Percentiles rank a stretch among this genome's conserved stretches.
These are phyloP conservation scores for Ianthella basta DNA, from an alignment of 37 sponge, comb jelly and placozoan genomes.

Conservation along the genomic window DNA sequence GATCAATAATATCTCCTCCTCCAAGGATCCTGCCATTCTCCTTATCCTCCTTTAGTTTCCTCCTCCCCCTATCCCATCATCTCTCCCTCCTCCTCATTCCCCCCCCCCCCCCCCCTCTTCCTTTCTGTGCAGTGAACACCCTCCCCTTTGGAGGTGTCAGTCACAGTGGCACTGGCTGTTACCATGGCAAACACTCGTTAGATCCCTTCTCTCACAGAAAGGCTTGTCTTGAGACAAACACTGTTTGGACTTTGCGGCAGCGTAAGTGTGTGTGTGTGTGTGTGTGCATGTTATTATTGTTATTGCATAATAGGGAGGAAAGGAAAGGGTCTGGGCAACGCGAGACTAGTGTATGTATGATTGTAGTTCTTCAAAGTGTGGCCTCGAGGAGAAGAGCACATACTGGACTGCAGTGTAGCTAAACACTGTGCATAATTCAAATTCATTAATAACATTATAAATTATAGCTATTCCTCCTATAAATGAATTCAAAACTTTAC, in stretches of 20 bases:
- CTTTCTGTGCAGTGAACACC: conserved; percentile 36
- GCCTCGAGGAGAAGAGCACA: too few relatives aligned
- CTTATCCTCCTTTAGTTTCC: too few relatives aligned
- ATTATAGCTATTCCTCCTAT: too few relatives aligned
- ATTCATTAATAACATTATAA: too few relatives aligned
- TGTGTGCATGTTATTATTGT: not conserved
- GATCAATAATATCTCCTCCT: not conserved
- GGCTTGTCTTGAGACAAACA: conserved; percentile 19
- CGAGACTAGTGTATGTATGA: not conserved
- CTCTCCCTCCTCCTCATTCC: too few relatives aligned
- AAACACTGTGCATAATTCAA: too few relatives aligned
- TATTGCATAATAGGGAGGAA: not conserved
- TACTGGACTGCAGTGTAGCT: too few relatives aligned
- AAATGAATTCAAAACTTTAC: too few relatives aligned
- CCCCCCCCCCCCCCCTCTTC: too few relatives aligned
- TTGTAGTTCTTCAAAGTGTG: too few relatives aligned
- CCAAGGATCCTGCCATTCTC: not conserved
- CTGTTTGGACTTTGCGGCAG: not conserved
- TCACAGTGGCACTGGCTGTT: conserved; percentile 91
- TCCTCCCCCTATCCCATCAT: too few relatives aligned
- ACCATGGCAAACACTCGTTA: conserved; percentile 92
- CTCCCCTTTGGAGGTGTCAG: conserved; percentile 99
- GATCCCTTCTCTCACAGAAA: conserved; percentile 89
- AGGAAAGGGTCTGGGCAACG: too few relatives aligned
- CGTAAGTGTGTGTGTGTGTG: conserved; percentile 26